A percentile compares a stretch with the other conserved stretches of the same genome.
Conservation (phyloP, 2,888 invertebrate genomes). For the Campopleginae sp. region DNA sequence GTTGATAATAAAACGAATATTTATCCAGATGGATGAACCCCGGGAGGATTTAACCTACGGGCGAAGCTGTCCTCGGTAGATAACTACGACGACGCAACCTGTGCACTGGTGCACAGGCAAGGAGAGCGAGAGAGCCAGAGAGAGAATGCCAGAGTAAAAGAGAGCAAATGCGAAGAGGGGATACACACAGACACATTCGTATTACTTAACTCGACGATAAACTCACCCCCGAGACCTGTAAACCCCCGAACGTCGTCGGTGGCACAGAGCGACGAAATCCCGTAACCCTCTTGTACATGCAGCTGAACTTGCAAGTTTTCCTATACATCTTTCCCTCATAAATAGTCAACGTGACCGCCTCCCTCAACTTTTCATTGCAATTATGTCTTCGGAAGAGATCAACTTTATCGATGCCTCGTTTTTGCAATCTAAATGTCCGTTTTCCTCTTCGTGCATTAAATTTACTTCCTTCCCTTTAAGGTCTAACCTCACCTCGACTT, state of each 20-base stretch:
- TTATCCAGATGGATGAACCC: conserved; percentile 78
- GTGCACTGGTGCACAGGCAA: conserved; percentile 53
- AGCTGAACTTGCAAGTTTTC: conserved; percentile 7
- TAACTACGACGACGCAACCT: conserved; percentile 77
- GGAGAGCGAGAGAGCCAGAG: conserved; percentile 38
- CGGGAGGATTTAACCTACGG: conserved; percentile 73
- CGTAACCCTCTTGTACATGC: conserved; percentile 32
- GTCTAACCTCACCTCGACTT: too few relatives aligned
- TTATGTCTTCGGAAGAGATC: conserved; percentile 10
- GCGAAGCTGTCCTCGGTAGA: conserved; percentile 79
- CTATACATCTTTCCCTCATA: conserved; percentile 8
- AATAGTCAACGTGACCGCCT: conserved; percentile 52
- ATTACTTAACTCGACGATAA: conserved; percentile 86
- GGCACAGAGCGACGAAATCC: conserved; percentile 55
- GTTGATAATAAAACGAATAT: conserved; percentile 75
- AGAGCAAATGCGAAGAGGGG: conserved; percentile 37
- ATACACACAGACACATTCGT: conserved; percentile 84
- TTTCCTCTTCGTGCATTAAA: conserved; percentile 71
- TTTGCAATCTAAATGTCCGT: conserved; percentile 74
- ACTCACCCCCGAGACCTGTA: conserved; percentile 81
- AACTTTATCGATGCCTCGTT: conserved; percentile 55
- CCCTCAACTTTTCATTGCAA: conserved; percentile 8
- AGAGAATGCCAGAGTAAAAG: conserved; percentile 41
- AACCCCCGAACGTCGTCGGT: conserved; percentile 75
- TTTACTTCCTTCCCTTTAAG: conserved; percentile 15